Percentiles rank a stretch among this genome's conserved stretches.
Conservation (phyloP, 2,797 vertebrate genomes). For the Harpagifer antarcticus region DNA sequence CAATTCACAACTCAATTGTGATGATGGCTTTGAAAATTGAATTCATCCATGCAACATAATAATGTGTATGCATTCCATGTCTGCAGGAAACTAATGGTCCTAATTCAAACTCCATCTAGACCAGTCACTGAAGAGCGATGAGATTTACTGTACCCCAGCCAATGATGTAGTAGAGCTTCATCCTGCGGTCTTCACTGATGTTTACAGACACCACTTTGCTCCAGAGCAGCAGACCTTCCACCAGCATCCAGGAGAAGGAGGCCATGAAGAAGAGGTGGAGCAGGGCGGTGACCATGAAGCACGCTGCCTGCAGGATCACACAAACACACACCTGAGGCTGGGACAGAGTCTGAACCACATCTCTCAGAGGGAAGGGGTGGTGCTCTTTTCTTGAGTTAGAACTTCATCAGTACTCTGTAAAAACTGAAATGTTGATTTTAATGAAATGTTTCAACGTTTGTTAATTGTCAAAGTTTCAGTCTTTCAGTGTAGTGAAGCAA, state of each 20-base stretch:
- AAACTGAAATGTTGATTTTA: too few species aligned
- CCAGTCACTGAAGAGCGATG: neutral
- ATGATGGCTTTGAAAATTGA: neutral
- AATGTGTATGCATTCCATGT: neutral
- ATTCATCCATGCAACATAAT: neutral
- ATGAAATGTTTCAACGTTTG: too few species aligned
- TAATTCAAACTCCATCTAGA: neutral
- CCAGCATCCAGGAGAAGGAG: slow-evolving; percentile 96
- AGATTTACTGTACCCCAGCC: slow-evolving; percentile 93
- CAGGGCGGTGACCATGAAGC: slow-evolving; percentile 87
- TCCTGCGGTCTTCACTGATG: slow-evolving; percentile 89
- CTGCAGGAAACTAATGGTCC: neutral
- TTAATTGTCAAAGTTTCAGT: too few species aligned
- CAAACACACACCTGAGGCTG: neutral
- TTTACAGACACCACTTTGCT: slow-evolving; percentile 95
- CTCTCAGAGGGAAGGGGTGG: neutral
- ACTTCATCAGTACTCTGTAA: neutral
- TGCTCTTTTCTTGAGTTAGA: neutral
- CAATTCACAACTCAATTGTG: neutral
- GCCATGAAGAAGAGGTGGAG: slow-evolving; percentile 95
- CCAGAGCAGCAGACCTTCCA: slow-evolving; percentile 94
- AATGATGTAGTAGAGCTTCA: slow-evolving; percentile 90
- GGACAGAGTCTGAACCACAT: neutral
- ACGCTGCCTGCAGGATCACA: slow-evolving; percentile 81
- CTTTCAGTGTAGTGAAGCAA: neutral